A percentile compares a stretch with the other conserved stretches of the same genome.
phyloP scores from a whole-genome alignment of 2,113 vertebrate species.

The Leucosticte australis region DNA sequence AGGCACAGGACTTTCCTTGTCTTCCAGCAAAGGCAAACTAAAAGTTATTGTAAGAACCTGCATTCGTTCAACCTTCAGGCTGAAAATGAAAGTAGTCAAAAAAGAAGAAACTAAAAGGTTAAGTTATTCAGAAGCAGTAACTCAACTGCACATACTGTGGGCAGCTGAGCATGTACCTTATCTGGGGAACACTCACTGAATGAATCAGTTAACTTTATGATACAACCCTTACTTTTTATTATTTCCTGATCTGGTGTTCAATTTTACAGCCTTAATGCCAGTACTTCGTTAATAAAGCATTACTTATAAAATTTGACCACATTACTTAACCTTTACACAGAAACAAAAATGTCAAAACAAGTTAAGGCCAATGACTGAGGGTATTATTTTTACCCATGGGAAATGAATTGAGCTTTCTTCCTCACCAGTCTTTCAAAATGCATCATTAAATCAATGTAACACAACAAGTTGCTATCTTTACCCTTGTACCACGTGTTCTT shows the following conservation, averaged over 20 bases:
- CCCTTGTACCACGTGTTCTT: not conserved
- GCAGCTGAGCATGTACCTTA: constrained; percentile 11
- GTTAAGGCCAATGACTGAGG: not conserved
- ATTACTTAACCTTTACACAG: constrained; percentile 43
- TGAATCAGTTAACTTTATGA: constrained; percentile 59
- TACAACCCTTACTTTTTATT: constrained; percentile 48
- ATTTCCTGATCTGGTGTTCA: constrained; percentile 54
- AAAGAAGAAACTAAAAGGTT: constrained; percentile 5
- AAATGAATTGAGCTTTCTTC: constrained; percentile 23
- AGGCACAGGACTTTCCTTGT: not conserved
- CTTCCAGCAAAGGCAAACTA: not conserved
- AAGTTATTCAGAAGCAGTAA: constrained; percentile 17
- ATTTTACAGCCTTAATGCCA: constrained; percentile 55
- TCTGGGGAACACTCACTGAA: constrained; percentile 17
- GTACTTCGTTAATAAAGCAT: constrained; percentile 43
- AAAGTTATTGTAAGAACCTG: not conserved
- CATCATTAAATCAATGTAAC: constrained; percentile 12
- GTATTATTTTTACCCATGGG: constrained; percentile 37
- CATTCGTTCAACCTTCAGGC: not conserved
- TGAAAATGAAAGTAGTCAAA: not conserved
- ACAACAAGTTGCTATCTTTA: constrained; percentile 1
- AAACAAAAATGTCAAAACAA: constrained; percentile 53
- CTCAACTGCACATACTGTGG: not conserved
- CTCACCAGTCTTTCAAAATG: not conserved
- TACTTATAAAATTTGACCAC: constrained; percentile 51